Conservation (phyloP, 2,888 invertebrate species). For the Dexiosoma caninum region DNA sequence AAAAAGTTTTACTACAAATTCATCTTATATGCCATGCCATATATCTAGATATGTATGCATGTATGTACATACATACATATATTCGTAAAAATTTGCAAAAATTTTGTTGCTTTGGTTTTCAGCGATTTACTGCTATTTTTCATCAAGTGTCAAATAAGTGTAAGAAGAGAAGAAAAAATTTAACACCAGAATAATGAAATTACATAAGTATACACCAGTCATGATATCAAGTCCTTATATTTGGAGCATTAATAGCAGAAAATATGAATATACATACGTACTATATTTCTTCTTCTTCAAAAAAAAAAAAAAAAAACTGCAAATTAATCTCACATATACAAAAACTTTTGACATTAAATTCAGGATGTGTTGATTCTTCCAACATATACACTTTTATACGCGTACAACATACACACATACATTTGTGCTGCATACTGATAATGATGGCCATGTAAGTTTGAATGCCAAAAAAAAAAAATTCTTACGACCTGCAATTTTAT, state of each 20-base stretch:
- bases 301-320: background rate
- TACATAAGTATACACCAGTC: background rate
- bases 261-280: background rate
- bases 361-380: constrained; percentile 24
- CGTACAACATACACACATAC: background rate
- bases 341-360: constrained; percentile 60
- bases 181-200: background rate
- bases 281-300: background rate
- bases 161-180: background rate
- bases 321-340: constrained; percentile 7
- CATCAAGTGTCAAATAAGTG: constrained; percentile 61
- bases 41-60: too few relatives aligned
- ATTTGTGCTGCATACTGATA: too few relatives aligned
- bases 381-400: background rate
- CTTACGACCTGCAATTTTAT: constrained; percentile 74
- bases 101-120: constrained; percentile 33
- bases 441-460: background rate
- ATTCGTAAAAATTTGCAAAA: constrained; percentile 35
- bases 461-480: constrained; percentile 30
- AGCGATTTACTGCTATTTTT: constrained; percentile 44
- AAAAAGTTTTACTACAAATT: constrained; percentile 37
- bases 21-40: constrained; percentile 21
- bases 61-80: too few relatives aligned
- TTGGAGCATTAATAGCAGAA: background rate
- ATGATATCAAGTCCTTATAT: constrained; percentile 1